Percentiles rank a stretch among this genome's conserved stretches.
These are phyloP conservation scores for Uromys caudimaculatus DNA, from an alignment of 2,797 vertebrate genomes.

Conservation along the genomic window DNA sequence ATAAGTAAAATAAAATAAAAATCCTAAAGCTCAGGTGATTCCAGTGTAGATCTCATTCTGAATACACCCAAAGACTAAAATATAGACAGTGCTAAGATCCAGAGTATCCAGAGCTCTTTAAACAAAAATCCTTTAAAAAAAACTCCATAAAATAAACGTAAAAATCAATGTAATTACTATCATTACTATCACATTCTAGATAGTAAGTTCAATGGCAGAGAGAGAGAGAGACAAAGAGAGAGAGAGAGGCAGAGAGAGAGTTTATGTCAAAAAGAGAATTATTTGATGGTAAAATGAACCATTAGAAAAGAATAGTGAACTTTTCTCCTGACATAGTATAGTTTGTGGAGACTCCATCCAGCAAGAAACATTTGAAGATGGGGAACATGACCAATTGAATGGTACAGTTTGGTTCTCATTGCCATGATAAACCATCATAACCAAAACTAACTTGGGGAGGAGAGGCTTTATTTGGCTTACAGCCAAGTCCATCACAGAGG, in stretches of 20 bases:
- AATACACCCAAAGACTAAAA: not conserved
- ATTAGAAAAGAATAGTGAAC: not conserved
- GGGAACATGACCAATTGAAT: not conserved
- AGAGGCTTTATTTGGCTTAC: not conserved
- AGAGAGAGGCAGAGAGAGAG: not conserved
- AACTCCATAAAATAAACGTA: constrained; percentile 18
- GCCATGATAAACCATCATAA: not conserved
- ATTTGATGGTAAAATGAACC: not conserved
- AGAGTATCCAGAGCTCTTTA: not conserved
- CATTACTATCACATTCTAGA: constrained; percentile 23
- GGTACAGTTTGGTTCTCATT: not conserved
- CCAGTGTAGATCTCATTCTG: not conserved
- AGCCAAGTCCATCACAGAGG: not conserved
- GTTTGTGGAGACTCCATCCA: not conserved
- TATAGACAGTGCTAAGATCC: not conserved
- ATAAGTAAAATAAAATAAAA: not conserved
- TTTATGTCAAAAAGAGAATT: not conserved
- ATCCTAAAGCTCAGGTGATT: not conserved
- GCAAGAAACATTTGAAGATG: constrained; percentile 8
- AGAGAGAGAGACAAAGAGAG: not conserved
- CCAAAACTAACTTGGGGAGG: not conserved
- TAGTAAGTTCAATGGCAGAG: not conserved
- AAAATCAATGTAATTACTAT: constrained; percentile 48
- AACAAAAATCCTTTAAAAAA: not conserved
- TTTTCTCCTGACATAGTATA: not conserved